phyloP scores from a whole-genome alignment of 2,113 vertebrate genomes.

The Sterna hirundo region DNA sequence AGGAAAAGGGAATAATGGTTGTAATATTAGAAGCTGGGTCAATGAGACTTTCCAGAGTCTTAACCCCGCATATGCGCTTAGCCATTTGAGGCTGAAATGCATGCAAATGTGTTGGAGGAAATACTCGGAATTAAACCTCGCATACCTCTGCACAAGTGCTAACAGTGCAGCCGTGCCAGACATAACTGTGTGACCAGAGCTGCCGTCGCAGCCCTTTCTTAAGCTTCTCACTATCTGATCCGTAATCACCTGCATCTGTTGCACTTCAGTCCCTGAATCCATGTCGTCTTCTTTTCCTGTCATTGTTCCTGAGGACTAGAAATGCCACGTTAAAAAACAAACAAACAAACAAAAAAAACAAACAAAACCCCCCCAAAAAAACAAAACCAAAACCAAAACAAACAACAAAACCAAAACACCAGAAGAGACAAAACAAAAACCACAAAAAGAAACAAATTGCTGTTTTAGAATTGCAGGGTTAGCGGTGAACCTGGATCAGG shows the following conservation, averaged over 20 bases:
- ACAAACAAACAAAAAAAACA: too few relatives aligned
- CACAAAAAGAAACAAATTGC: neutral
- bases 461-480: neutral
- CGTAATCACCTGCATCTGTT: neutral
- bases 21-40: neutral
- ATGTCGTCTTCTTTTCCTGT: neutral
- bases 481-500: neutral
- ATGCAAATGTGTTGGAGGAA: rapidly evolving
- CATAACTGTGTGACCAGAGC: rapidly evolving
- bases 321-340: neutral
- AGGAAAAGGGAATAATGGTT: neutral
- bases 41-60: neutral
- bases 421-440: neutral
- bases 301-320: neutral
- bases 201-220: neutral
- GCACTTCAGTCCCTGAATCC: neutral
- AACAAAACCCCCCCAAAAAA: too few relatives aligned
- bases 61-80: too few relatives aligned
- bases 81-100: neutral
- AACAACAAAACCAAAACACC: too few relatives aligned
- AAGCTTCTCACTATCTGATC: neutral
- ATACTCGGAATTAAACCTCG: too few relatives aligned
- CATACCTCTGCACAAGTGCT: neutral
- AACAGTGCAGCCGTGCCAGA: neutral
- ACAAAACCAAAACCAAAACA: too few relatives aligned